Base-by-base conservation (phyloP, 64 coral and sea anemone genomes). In the Montipora cactus region DNA sequence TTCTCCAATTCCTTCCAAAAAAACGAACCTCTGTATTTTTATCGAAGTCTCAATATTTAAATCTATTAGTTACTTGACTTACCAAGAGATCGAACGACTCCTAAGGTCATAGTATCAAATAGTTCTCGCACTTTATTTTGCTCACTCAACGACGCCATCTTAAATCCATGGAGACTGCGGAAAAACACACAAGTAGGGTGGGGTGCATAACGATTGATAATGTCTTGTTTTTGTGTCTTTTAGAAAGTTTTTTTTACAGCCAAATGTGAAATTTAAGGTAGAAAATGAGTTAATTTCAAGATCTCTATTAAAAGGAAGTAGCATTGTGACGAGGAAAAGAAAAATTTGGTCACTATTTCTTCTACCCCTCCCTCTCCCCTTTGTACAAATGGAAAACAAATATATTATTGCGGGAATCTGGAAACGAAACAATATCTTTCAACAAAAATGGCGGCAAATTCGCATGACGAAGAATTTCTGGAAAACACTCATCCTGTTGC, bases 371-470 rank as follows among this genome's bases (percentile, higher is more conserved):
- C 49, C 18, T 5, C 85, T 16, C 48, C 81, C 0, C 68, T 0
- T 19, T 23, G 14, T 68, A 45, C 87, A 78, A 50, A 64, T 76
- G 79, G 52, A 47, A 61, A 10, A 57, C 3, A 82, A 4, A 0
- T 20, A 4, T 16, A 52, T 18, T 19, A 37, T 53, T 48, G 67
- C 79, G 74, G 62, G 59, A 82, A 77, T 73, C 82, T 86, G 82
- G 82, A 64, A 50, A 22, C 19, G 16, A 86, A 47, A 78, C 51
- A 89, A 15, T 64, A 6, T 4, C 15, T 58, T 37, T 14, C 22
- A 76, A 83, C 80, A 37, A 93, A 96, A 91, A 96, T 96, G 95
- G 95, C 95, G 95, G 95, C 92, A 96, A 96, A 94, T 96, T 96
- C 75, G 53, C 80, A 84, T 8, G 46, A 89, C 0, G 55, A 72